Percentiles rank a stretch among this genome's conserved stretches.
Conservation (phyloP, 1,140 invertebrate genomes). For the Tenebrio molitor region DNA sequence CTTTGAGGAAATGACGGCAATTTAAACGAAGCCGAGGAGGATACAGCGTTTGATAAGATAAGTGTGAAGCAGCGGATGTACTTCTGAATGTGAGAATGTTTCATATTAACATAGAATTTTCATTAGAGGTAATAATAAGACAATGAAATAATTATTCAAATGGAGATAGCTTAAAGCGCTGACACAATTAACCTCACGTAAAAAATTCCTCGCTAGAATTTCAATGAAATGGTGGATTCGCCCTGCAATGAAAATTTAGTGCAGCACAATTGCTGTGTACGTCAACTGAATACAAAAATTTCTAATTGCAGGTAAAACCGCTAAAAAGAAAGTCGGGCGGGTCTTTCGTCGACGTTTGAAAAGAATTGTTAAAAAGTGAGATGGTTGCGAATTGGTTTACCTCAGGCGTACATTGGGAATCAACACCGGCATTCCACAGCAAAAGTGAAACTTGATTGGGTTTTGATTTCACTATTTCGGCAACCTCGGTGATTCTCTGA, state of each 20-base stretch:
- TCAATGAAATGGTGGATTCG: slow-evolving; percentile 19
- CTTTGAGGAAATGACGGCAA: background rate
- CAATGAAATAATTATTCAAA: slow-evolving; percentile 38
- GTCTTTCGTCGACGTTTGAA: background rate
- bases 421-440: slow-evolving; percentile 68
- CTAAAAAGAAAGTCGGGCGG: slow-evolving; percentile 19
- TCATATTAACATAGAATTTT: slow-evolving; percentile 25
- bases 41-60: slow-evolving; percentile 40
- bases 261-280: background rate
- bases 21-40: background rate
- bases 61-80: slow-evolving; percentile 29
- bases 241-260: slow-evolving; percentile 5
- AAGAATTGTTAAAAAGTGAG: slow-evolving; percentile 24
- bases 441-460: slow-evolving; percentile 65
- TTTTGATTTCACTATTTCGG: slow-evolving; percentile 69
- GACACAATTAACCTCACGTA: slow-evolving; percentile 35
- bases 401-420: slow-evolving; percentile 67
- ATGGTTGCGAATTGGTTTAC: slow-evolving; percentile 56
- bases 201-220: slow-evolving; percentile 2
- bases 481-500: slow-evolving; percentile 71
- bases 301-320: slow-evolving; percentile 24
- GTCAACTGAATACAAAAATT: slow-evolving; percentile 18
- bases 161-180: slow-evolving; percentile 5
- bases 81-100: slow-evolving; percentile 32
- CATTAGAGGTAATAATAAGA: slow-evolving; percentile 21